phyloP scores from a whole-genome alignment of 2,888 invertebrate genomes.

The Sinopyrophorus schimmeli region DNA sequence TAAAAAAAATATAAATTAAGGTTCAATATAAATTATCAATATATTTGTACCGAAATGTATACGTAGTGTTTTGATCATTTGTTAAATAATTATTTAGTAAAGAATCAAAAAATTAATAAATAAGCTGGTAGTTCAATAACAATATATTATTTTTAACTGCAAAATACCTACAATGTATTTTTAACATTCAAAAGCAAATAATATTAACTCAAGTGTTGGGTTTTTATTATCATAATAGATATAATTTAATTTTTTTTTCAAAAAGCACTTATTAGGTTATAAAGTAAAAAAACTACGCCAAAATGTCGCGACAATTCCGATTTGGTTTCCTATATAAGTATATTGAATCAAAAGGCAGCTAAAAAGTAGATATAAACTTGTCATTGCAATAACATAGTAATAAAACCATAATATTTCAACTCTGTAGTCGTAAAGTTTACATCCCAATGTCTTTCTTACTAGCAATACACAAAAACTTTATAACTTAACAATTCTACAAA shows the following conservation, averaged over 20 bases:
- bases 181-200: too few species aligned
- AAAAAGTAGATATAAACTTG: slow-evolving; percentile 42
- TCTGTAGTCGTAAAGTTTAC: slow-evolving; percentile 43
- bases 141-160: too few species aligned
- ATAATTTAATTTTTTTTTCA: slow-evolving; percentile 14
- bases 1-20: too few species aligned
- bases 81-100: too few species aligned
- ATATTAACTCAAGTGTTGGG: too few species aligned
- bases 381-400: slow-evolving; percentile 44
- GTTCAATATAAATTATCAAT: too few species aligned
- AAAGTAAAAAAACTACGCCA: slow-evolving; percentile 17
- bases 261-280: slow-evolving; percentile 22
- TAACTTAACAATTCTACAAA: not conserved
- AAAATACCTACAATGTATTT: too few species aligned
- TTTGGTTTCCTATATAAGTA: slow-evolving; percentile 18
- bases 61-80: too few species aligned
- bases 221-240: too few species aligned
- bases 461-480: slow-evolving; percentile 25
- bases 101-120: too few species aligned
- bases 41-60: too few species aligned
- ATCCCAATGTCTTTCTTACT: slow-evolving; percentile 24
- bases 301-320: slow-evolving; percentile 23
- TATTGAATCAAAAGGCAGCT: slow-evolving; percentile 25
- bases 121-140: too few species aligned
- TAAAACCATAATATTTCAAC: slow-evolving; percentile 47